Base-by-base conservation (phyloP, 2,797 vertebrate species). In the Pipistrellus pygmaeus region DNA sequence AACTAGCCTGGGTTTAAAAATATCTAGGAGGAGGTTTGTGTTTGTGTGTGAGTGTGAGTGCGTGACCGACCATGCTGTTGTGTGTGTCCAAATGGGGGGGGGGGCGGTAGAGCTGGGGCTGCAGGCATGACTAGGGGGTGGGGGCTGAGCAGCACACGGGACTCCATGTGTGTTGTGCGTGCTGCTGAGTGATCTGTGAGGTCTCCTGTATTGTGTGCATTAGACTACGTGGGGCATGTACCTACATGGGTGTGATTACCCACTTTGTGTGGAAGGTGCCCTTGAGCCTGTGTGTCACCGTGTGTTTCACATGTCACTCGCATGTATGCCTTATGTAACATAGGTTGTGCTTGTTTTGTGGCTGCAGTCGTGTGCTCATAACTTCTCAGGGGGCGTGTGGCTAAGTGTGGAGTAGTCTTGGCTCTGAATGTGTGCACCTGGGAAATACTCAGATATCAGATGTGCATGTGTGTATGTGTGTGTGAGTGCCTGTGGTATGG, bases 1-100 rank as follows among this genome's bases (percentile, higher is more conserved):
- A 96, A 97, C 96, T 95, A 97, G 97, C 97, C 96, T 90, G 85
- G 83, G 97, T 97, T 97, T 97, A 97, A 97, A 97, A 97, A 97
- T 97, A 97, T 97, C 97, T 96, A 95, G 93, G 93, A 97, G 97
- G 97, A 97, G 97, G 97, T 96, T 97, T 96, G 94, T 97, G 94
- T 97, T 97, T 97, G 97, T 97, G 88, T 97, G 95, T 97, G 96
- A 95, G 96, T 97, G 96, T 96, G 93, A 95, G 95, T 96, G 94
- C 90, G 88, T 96, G 96, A 96, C 96, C 96, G 18, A 96, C 93
- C 68, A 17, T 95, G 95, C 95, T 94, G 96, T 95, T 91, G 95
- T 91, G 85, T 90, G 96, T 53, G 95, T 93, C 96, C 95, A 96
- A 95, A 92, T 2, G 27, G 90, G 35, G 27, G 38, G 38, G 68